These are phyloP conservation scores for Melanocharis versteri DNA, from an alignment of 2,113 vertebrate genomes.

Conservation along the genomic window DNA sequence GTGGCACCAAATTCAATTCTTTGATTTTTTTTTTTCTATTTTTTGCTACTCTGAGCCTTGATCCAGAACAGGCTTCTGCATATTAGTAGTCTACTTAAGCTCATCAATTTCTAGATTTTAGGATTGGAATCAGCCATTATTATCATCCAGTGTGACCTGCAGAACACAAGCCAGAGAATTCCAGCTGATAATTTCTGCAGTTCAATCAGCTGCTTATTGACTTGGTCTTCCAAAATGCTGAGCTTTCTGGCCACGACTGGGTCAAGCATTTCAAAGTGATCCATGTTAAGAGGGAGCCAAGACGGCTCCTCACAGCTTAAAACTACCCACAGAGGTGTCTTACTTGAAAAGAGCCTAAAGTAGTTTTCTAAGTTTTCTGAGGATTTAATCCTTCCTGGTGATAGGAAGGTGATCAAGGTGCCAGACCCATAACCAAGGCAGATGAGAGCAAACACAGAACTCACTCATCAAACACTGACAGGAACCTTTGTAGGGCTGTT, in stretches of 20 bases:
- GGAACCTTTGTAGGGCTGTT: not conserved
- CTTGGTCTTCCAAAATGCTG: not conserved
- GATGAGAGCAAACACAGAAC: not conserved
- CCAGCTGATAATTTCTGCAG: not conserved
- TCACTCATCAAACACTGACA: not conserved
- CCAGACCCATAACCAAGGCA: not conserved
- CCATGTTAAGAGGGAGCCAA: not conserved
- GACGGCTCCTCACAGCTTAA: not conserved
- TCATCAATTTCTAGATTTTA: not conserved
- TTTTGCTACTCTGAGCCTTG: not conserved
- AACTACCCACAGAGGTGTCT: not conserved
- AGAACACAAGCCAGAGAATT: not conserved
- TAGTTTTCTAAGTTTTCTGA: not conserved
- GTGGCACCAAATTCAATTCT: not conserved
- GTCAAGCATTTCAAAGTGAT: not conserved
- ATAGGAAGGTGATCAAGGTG: not conserved
- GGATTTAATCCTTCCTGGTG: not conserved
- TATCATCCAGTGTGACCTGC: not conserved
- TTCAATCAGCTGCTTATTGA: not conserved
- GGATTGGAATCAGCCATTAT: not conserved
- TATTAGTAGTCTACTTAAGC: not conserved
- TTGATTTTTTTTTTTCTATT: not conserved
- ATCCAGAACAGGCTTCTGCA: not conserved
- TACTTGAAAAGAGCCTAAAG: not conserved
- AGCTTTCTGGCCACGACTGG: not conserved